phyloP scores from a whole-genome alignment of 2,113 vertebrate species.

The Patagioenas fasciata region DNA sequence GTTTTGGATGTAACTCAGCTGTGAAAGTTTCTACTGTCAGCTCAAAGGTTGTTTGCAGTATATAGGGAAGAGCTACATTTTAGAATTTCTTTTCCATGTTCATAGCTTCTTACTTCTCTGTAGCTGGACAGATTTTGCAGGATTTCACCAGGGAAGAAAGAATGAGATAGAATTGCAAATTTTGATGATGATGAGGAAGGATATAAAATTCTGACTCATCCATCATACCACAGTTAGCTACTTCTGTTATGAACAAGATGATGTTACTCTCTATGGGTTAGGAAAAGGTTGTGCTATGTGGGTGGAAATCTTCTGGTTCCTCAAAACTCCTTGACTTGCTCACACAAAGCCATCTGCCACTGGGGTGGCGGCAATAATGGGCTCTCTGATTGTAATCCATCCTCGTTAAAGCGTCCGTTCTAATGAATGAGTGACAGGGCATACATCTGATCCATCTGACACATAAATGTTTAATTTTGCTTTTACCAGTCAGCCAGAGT shows the following conservation, averaged over 20 bases:
- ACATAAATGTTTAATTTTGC: slow-evolving; percentile 30
- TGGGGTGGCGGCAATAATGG: not conserved
- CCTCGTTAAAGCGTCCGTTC: not conserved
- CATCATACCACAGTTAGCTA: not conserved
- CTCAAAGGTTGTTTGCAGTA: not conserved
- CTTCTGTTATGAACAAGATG: not conserved
- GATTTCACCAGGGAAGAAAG: not conserved
- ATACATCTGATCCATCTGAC: not conserved
- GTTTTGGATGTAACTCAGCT: not conserved
- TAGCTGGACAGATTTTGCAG: not conserved
- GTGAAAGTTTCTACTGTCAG: not conserved
- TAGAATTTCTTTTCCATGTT: not conserved
- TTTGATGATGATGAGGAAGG: not conserved
- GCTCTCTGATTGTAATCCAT: not conserved
- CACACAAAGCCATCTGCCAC: not conserved
- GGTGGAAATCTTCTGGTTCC: not conserved
- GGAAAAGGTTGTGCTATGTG: not conserved
- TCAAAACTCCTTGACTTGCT: not conserved
- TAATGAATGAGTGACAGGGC: not conserved
- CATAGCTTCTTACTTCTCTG: not conserved
- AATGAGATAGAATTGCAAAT: not conserved
- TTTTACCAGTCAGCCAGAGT: not conserved
- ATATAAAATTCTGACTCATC: not conserved
- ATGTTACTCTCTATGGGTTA: not conserved
- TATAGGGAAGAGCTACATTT: not conserved